These are phyloP conservation scores for Callosobruchus maculatus DNA, from an alignment of 2,888 invertebrate genomes.

Conservation along the genomic window DNA sequence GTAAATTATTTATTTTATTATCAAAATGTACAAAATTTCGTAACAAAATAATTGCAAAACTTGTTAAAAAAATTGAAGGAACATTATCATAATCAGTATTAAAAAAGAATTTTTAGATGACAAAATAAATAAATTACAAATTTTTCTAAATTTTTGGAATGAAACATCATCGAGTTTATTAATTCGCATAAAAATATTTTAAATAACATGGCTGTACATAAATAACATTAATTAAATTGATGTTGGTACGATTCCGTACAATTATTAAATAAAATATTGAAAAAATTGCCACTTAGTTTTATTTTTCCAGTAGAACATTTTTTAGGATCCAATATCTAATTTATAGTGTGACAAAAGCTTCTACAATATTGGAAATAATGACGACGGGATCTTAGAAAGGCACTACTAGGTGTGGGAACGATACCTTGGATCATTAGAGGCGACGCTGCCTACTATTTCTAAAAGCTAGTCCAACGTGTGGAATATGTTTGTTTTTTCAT, in stretches of 20 bases:
- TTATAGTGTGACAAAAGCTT: too few relatives aligned
- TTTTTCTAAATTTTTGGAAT: slow-evolving; percentile 37
- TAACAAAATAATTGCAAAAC: slow-evolving; percentile 25
- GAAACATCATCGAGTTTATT: slow-evolving; percentile 40
- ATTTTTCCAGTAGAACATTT: not conserved
- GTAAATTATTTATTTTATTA: slow-evolving; percentile 33
- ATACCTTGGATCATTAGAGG: too few relatives aligned
- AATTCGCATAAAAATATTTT: slow-evolving; percentile 44
- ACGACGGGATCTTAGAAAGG: too few relatives aligned
- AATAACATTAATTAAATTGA: slow-evolving; percentile 43
- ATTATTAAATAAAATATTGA: slow-evolving; percentile 42
- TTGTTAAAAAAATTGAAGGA: slow-evolving; percentile 26
- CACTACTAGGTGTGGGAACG: too few relatives aligned
- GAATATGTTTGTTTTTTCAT: too few relatives aligned
- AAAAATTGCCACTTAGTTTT: slow-evolving; percentile 8
- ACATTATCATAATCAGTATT: slow-evolving; percentile 41
- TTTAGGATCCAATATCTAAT: too few relatives aligned
- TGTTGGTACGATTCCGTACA: slow-evolving; percentile 49
- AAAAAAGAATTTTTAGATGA: slow-evolving; percentile 26
- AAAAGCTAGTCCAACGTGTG: too few relatives aligned
- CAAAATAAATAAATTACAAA: slow-evolving; percentile 30
- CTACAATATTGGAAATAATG: too few relatives aligned
- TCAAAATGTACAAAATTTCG: slow-evolving; percentile 42
- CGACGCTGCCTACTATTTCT: too few relatives aligned
- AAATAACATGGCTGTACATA: slow-evolving; percentile 48